Conservation (phyloP, 2,113 vertebrate species). For the Meriones unguiculatus region DNA sequence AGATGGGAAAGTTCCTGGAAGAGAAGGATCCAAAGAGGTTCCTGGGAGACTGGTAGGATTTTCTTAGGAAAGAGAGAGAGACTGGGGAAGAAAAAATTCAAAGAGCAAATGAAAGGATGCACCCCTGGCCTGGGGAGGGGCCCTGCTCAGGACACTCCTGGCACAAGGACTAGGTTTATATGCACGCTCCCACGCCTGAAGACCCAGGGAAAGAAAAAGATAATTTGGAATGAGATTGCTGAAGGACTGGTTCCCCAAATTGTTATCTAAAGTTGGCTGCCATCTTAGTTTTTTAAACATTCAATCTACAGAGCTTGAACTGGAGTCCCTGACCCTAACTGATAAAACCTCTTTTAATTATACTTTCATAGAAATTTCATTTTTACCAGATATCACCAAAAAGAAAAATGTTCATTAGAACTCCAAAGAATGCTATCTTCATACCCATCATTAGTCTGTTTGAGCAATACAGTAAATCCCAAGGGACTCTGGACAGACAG, state of each 20-base stretch:
- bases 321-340: not conserved
- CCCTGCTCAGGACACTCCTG: not conserved
- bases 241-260: not conserved
- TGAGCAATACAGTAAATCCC: not conserved
- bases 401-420: slow-evolving; percentile 8
- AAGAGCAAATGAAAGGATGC: not conserved
- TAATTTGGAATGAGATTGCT: not conserved
- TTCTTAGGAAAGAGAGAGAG: not conserved
- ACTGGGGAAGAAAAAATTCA: not conserved
- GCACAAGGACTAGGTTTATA: not conserved
- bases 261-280: not conserved
- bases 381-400: not conserved
- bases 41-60: not conserved
- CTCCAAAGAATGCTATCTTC: not conserved
- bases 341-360: slow-evolving; percentile 14
- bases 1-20: not conserved
- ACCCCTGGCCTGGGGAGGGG: not conserved
- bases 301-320: not conserved
- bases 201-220: not conserved
- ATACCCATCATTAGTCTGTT: not conserved
- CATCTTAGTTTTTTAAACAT: not conserved
- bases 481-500: not conserved
- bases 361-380: slow-evolving; percentile 18
- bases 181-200: not conserved
- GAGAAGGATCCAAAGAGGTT: not conserved